Evolutionary conservation across 2,113 vertebrate species (phyloP), one percentile per base, ranked within the genome.

Genomic region (Notothenia coriiceps): DNA sequence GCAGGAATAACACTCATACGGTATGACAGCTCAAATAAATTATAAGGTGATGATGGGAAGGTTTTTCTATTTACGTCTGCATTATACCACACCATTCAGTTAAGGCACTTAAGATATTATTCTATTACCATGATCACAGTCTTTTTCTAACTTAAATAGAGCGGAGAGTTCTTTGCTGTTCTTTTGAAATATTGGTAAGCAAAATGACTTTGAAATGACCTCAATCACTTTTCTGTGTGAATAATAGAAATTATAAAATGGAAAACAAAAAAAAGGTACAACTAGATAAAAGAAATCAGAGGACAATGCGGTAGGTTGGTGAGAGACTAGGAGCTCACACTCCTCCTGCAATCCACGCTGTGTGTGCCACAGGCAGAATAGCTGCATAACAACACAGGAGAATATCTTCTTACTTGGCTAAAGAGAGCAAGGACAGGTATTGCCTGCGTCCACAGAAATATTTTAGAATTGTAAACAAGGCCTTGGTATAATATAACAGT

Each of bases 341-440:
- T 71, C 22, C 59, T 82, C 66, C 77, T 79, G 63, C 68, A 50
- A 70, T 82, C 80, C 60, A 65, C 17, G 35, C 54, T 72, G 60
- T 67, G 12, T 66, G 71, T 61, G 90, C 92, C 85, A 90, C 85
- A 74, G 89, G 89, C 86, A 86, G 77, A 88, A 82, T 80, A 81
- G 69, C 83, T 78, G 70, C 72, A 86, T 66, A 89, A 81, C 65
- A 84, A 91, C 79, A 74, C 75, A 70, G 61, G 70, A 63, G 56
- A 77, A 87, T 77, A 86, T 89, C 83, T 70, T 85, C 74, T 85
- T 77, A 81, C 83, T 85, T 74, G 66, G 74, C 67, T 52, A 62
- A 87, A 83, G 79, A 89, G 85, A 87, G 65, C 86, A 87, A 92
- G 91, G 87, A 89, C 88, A 88, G 86, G 86, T 90, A 85, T 70